Conservation (phyloP, 2,113 vertebrate genomes). For the Phyllostomus hastatus region DNA sequence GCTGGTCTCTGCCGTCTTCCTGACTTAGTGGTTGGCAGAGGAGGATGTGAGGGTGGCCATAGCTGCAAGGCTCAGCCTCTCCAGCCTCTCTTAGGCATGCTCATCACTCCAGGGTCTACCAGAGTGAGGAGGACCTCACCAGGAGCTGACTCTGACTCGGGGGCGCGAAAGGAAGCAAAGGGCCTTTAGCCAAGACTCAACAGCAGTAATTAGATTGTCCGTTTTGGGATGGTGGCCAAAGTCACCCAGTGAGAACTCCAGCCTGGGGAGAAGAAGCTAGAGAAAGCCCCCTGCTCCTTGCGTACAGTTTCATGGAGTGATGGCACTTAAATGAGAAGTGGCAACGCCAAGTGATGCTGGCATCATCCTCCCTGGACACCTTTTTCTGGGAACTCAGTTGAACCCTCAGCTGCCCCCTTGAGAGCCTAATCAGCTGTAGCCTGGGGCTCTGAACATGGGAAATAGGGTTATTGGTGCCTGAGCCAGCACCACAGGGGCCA, state of each 20-base stretch:
- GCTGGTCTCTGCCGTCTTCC: background rate
- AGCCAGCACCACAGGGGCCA: background rate
- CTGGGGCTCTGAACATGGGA: background rate
- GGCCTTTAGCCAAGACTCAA: background rate
- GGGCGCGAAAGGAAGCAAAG: background rate
- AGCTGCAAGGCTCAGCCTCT: background rate
- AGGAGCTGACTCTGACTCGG: background rate
- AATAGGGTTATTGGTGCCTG: too few species aligned
- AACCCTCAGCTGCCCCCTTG: background rate
- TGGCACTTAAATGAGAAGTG: background rate
- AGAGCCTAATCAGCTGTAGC: background rate
- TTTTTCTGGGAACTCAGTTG: accelerated
- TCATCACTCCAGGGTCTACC: background rate
- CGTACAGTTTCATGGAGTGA: background rate
- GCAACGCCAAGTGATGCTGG: background rate
- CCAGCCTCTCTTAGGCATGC: background rate
- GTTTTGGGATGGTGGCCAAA: background rate
- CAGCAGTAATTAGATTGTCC: background rate
- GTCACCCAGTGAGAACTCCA: background rate
- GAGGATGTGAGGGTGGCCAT: background rate
- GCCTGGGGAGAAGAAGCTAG: background rate
- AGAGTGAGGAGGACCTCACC: too few species aligned
- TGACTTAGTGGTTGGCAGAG: background rate
- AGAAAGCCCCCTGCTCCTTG: background rate
- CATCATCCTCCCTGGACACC: too few species aligned